Evolutionary conservation across 2,113 vertebrate genomes (phyloP).

Genomic region (Ptilonorhynchus violaceus): DNA sequence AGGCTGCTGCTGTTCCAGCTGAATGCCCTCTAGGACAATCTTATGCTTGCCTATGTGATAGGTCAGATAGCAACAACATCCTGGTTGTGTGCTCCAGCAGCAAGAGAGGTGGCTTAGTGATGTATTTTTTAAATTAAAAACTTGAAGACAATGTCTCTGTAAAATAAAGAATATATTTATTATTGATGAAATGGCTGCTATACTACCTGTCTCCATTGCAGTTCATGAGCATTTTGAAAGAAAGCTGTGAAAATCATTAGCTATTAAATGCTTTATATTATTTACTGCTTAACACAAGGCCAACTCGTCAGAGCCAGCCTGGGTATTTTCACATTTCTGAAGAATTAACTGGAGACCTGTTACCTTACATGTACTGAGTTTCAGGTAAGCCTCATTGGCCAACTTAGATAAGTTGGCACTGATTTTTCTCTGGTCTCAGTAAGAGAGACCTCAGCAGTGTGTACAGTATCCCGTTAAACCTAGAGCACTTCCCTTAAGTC

Average conservation of each 20-base stretch:
- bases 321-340: background rate
- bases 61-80: slow-evolving; percentile 37
- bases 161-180: slow-evolving; percentile 81
- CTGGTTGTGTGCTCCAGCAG: slow-evolving; percentile 60
- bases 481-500: slow-evolving; percentile 13
- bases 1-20: slow-evolving; percentile 48
- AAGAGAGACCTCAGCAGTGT: background rate
- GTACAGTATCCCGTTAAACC: background rate
- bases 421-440: background rate
- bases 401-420: background rate
- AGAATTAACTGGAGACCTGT: slow-evolving; percentile 36
- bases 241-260: slow-evolving; percentile 54
- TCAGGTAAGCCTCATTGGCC: background rate
- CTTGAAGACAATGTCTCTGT: slow-evolving; percentile 79
- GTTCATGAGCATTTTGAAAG: slow-evolving; percentile 20
- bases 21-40: slow-evolving; percentile 48
- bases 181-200: slow-evolving; percentile 62
- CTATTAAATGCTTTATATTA: background rate
- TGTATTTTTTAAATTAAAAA: slow-evolving; percentile 79
- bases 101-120: slow-evolving; percentile 66
- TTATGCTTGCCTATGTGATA: slow-evolving; percentile 59
- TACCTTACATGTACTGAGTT: background rate
- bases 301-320: background rate
- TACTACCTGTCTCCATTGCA: slow-evolving; percentile 51
- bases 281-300: background rate